phyloP scores from a whole-genome alignment of 2,113 vertebrate species.

The Peucedramus taeniatus region DNA sequence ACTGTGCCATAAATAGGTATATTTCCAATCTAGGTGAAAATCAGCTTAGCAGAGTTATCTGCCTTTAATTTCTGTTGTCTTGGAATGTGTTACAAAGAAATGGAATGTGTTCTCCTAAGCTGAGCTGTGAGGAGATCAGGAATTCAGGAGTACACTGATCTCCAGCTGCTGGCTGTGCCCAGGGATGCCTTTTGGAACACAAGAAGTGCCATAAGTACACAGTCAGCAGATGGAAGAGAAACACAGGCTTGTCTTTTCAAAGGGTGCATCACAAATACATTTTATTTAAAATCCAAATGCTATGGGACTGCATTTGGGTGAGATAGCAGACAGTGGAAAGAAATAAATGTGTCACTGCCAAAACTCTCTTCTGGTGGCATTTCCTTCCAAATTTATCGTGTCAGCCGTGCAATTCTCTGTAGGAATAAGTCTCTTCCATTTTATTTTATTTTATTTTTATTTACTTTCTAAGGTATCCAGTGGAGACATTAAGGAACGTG shows the following conservation, averaged over 20 bases:
- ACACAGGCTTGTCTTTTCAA: not conserved
- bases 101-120: not conserved
- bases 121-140: not conserved
- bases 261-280: not conserved
- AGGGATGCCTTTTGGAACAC: not conserved
- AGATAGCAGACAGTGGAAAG: not conserved
- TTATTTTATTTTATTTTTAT: not conserved
- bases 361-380: not conserved
- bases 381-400: not conserved
- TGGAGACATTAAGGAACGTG: not conserved
- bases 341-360: not conserved
- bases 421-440: not conserved
- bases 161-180: not conserved
- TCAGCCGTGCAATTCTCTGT: not conserved
- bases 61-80: not conserved
- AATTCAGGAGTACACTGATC: not conserved
- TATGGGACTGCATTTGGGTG: not conserved
- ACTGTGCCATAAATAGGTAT: not conserved
- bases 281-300: not conserved
- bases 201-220: rapidly evolving
- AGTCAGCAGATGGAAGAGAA: not conserved
- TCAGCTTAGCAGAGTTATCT: not conserved
- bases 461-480: not conserved
- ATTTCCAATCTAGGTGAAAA: not conserved
- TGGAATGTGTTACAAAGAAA: not conserved